Base-by-base conservation (phyloP, 2,797 vertebrate species). In the Myotis daubentonii region DNA sequence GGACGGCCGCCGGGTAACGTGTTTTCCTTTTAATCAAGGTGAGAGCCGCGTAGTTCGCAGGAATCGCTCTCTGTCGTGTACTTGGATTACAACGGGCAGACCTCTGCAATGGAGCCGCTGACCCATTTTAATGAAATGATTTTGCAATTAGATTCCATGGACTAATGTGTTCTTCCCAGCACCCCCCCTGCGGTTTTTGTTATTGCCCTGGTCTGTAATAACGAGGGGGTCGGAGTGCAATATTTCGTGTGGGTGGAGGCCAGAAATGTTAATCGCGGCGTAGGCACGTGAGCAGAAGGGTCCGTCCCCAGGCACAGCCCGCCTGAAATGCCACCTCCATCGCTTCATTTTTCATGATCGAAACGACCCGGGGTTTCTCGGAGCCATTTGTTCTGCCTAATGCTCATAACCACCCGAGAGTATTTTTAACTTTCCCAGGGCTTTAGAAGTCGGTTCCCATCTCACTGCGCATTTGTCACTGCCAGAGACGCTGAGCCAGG, bases 91-190 rank as follows among this genome's bases (percentile, higher is more conserved):
- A 97, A 97, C 8, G 96, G 94, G 97, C 83, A 87, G 97, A 97
- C 97, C 97, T 96, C 95, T 95, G 94, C 91, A 71, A 93, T 86
- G 96, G 97, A 97, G 92, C 95, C 81, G 85, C 97, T 98, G 97
- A 98, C 97, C 97, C 96, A 20, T 97, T 97, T 97, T 98, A 98
- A 98, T 97, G 97, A 97, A 98, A 98, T 97, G 97, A 97, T 97
- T 97, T 97, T 97, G 95, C 96, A 97, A 96, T 98, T 97, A 98
- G 94, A 91, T 92, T 97, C 91, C 74, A 95, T 55, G 96, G 98
- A 97, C 96, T 97, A 97, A 98, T 97, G 94, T 92, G 94, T 97
- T 96, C 97, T 97, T 97, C 97, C 93, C 97, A 92, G 95, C 87
- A 89, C 96, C 0, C 75, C 93, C 89, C 87, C 95, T 84, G 95